Base-by-base conservation (phyloP, 2,797 vertebrate species). In the Champsocephalus gunnari region DNA sequence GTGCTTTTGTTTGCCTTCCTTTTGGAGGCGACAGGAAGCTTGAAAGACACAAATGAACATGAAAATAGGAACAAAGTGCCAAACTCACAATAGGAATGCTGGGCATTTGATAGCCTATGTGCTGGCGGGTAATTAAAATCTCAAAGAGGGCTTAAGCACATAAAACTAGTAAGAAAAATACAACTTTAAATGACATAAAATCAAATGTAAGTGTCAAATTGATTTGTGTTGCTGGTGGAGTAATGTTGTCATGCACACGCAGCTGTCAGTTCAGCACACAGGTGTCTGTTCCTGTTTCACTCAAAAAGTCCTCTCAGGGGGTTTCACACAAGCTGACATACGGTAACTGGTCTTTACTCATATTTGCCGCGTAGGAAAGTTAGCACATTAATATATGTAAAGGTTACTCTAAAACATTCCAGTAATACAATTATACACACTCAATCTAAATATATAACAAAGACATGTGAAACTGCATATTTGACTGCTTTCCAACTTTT, bases 51-150 rank as follows among this genome's bases (percentile, higher is more conserved):
- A 95, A 94, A 96, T 92, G 94, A 95, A 96, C 94, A 96, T 91
- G 90, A 93, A 96, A 95, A 96, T 75, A 77, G 94, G 95, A 96
- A 96, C 95, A 96, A 96, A 96, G 94, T 96, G 90, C 79, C 78
- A 89, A 85, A 89, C 86, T 90, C 88, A 90, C 92, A 91, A 90
- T 85, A 66, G 91, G 75, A 88, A 90, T 82, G 90, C 87, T 1
- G 66, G 67, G 72, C 34, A 76, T 79, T 75, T 49, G 64, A 83
- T 73, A 38, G 34, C 34, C 34, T 38, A 71, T 62, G 74, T 65
- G 75, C 74, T 3, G 34, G 7, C 34, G 60, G 53, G 63, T 62
- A 48, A 75, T 86, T 83, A 75, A 82, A 89, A 81, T 82, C 61
- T 71, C 54, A 84, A 73, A 12, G 58, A 57, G 38, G 12, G 50